phyloP scores from a whole-genome alignment of 1,140 invertebrate genomes.

The Drosophila tsacasi region DNA sequence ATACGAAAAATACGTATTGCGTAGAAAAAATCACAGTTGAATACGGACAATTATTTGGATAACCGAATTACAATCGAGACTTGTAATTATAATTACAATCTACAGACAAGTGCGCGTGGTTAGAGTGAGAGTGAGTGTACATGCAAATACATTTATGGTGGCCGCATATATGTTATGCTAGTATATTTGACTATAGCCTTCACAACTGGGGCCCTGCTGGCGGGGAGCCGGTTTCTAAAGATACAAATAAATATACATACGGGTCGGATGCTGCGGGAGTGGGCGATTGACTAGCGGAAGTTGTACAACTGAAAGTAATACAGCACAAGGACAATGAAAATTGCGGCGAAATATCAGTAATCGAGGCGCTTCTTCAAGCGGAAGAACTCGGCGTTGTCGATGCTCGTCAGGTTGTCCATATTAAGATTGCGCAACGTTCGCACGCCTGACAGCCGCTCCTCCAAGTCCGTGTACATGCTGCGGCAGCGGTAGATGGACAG shows the following conservation, averaged over 20 bases:
- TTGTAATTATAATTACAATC: constrained; percentile 33
- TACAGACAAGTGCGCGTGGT: constrained; percentile 3
- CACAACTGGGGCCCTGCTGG: constrained; percentile 23
- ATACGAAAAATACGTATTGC: constrained; percentile 23
- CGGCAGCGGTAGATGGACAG: constrained; percentile 77
- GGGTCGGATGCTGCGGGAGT: not conserved
- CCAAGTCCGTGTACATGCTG: constrained; percentile 85
- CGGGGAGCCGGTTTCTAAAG: not conserved
- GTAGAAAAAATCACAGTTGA: constrained; percentile 64
- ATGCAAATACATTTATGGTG: constrained; percentile 12
- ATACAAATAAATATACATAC: constrained; percentile 18
- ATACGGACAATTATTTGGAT: constrained; percentile 27
- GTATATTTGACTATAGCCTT: constrained; percentile 37
- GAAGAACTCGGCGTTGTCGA: constrained; percentile 79
- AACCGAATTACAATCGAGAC: constrained; percentile 24
- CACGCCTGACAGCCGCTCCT: constrained; percentile 85
- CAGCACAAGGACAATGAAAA: constrained; percentile 76
- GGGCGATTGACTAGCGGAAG: constrained; percentile 70
- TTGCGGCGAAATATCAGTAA: constrained; percentile 84
- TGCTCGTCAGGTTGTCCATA: constrained; percentile 76
- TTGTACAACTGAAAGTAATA: constrained; percentile 84
- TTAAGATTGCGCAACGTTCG: constrained; percentile 85
- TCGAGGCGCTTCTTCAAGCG: constrained; percentile 79
- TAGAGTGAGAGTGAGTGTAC: constrained; percentile 17
- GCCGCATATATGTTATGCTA: constrained; percentile 1